Base-by-base conservation (phyloP, 2,888 invertebrate species). In the Leptinotarsa rubiginosa region DNA sequence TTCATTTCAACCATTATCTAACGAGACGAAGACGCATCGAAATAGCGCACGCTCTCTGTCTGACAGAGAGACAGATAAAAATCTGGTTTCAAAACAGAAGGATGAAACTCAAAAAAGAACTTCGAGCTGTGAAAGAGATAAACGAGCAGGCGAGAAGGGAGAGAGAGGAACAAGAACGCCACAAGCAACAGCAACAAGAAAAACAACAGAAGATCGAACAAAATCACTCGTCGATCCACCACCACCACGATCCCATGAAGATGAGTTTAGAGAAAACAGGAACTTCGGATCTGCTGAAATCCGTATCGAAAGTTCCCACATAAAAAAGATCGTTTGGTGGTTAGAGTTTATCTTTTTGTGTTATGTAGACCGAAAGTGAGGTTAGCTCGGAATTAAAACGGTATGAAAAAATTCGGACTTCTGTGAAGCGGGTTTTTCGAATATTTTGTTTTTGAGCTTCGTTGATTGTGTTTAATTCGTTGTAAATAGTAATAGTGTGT, bases 81-180 rank as follows among this genome's bases (percentile, higher is more conserved):
- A 97, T 97, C 88, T 96, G 96, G 96, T 97, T 98, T 90, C 97
- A 98, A 89, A 98, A 98, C 88, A 92, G 97, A 82, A 93, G 97
- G 85, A 97, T 97, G 97, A 97, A 97, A 88, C 91, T 97, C 89
- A 97, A 97, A 92, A 97, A 97, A 86, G 98, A 98, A 88, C 90
- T 97, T 83, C 92, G 97, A 84, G 96, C 96, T 67, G 96, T 97
- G 69, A 97, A 97, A 87, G 97, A 97, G 89, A 97, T 97, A 85
- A 97, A 97, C 90, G 97, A 97, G 87, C 97, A 97, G 83, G 97
- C 96, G 79, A 92, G 96, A 84, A 91, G 96, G 81, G 96, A 96
- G 86, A 91, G 96, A 72, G 96, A 97, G 87, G 96, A 96, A 86
- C 96, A 96, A 87, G 96, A 96, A 85, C 91, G 96, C 88, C 94